Base-by-base conservation (phyloP, 2,888 invertebrate species). In the Calameuta pallipes region DNA sequence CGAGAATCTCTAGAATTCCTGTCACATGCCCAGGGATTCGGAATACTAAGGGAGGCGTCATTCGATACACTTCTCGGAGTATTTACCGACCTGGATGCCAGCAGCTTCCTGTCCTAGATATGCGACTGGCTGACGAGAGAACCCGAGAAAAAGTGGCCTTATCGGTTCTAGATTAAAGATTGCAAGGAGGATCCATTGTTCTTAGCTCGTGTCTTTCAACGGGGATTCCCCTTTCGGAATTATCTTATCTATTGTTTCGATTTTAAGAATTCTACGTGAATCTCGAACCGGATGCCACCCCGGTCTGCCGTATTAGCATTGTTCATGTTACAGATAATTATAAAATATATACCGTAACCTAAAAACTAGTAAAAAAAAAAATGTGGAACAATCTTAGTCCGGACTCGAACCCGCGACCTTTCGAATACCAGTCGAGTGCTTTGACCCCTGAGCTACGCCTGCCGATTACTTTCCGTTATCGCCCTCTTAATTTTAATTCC, bases 61-160 rank as follows among this genome's bases (percentile, higher is more conserved):
- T 56, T 23, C 6, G 41, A 56, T 56, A 56, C 41, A 56, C 23
- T 23, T 56, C 41, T 23, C 41, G 23, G 23, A 9, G 23, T 56
- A 56, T 56, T 56, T 56, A 23, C 15, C 41, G 23, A 56, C 41
- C 41, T 56, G 41, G 23, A 56, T 56, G 76, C 77, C 78, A 76
- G 80, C 78, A 76, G 81, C 81, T 84, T 84, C 80, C 81, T 84
- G 84, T 82, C 79, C 84, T 80, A 84, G 81, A 85, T 84, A 83
- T 79, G 70, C 75, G 36, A 15, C 71, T 69, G 69, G 80, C 82
- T 82, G 83, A 85, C 85, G 81, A 83, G 81, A 80, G 76, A 23
- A 56, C 23, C 77, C 77, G 79, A 80, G 77, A 76, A 77, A 80
- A 79, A 83, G 82, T 75, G 75, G 81, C 82, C 83, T 83, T 83